phyloP scores from a whole-genome alignment of 2,888 invertebrate genomes.

The Lasioglossum morio region DNA sequence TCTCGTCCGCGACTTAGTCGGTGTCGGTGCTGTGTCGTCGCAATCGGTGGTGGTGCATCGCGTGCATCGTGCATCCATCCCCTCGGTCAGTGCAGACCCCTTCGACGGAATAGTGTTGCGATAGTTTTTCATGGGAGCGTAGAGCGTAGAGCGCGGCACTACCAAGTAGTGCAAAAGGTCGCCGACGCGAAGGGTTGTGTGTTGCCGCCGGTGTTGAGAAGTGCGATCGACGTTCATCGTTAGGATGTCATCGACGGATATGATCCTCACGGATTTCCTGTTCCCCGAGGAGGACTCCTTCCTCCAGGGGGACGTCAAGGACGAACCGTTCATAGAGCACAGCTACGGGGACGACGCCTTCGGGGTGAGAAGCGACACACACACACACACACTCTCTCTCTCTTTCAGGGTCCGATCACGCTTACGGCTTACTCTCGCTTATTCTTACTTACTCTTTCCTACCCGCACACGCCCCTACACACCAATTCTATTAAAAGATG shows the following conservation, averaged over 20 bases:
- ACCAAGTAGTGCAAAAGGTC: not conserved
- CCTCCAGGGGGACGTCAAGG: slow-evolving; percentile 78
- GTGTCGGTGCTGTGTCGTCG: slow-evolving; percentile 35
- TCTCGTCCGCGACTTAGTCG: slow-evolving; percentile 40
- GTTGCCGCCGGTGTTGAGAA: not conserved
- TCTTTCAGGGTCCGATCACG: not conserved
- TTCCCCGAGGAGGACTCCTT: slow-evolving; percentile 82
- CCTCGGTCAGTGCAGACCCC: slow-evolving; percentile 40
- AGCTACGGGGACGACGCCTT: slow-evolving; percentile 74
- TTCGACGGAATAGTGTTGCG: not conserved
- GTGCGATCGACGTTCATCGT: not conserved
- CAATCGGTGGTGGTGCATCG: slow-evolving; percentile 21
- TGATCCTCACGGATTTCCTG: slow-evolving; percentile 83
- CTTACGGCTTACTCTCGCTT: not conserved
- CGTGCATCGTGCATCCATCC: not conserved
- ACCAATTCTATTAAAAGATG: not conserved
- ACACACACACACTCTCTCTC: too few species aligned
- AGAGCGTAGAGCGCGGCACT: slow-evolving; percentile 23
- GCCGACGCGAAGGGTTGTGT: slow-evolving; percentile 12
- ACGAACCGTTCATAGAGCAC: slow-evolving; percentile 75
- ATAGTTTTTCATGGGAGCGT: slow-evolving; percentile 49
- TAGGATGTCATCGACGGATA: slow-evolving; percentile 79
- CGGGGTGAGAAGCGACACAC: slow-evolving; percentile 68
- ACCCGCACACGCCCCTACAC: not conserved
- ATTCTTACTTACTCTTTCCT: not conserved